Evolutionary conservation across 2,888 invertebrate genomes (phyloP), one percentile per base, ranked within the genome.

Genomic region (Agrochola litura): DNA sequence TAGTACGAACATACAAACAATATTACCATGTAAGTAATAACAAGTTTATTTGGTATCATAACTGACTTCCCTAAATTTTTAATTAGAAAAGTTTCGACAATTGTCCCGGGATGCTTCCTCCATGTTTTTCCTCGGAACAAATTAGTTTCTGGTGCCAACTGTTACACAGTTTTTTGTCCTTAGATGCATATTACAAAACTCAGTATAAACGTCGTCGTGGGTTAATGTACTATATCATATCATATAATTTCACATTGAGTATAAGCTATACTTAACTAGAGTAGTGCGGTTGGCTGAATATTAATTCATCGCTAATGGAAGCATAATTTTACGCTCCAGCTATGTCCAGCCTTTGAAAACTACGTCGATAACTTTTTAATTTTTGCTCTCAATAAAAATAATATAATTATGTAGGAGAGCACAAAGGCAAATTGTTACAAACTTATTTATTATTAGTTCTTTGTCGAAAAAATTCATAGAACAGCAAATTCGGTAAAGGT

Each of bases 71-170:
- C 58, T 19, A 22, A 66, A 63, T 22, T 12, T 46, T 58, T 81
- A 83, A 85, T 76, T 76, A 76, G 82, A 19, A 81, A 81, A 84
- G 54, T 82, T 73, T 12, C 12, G 16, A 71, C 67, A 56, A 64
- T 49, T 19, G 63, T 63, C 67, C 43, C 43, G 54, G 63, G 63
- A 58, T 16, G 52, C 46, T 61, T 14, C 14, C 54, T 37, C 73
- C n/a, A 8, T 63, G 82, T 74, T 82, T 79, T 79, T 73, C 61
- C 67, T 49, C 25, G 22, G 25, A n/a, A 43, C 46, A 60, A 80
- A 81, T 82, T 84, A 84, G 81, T 81, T 72, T n/a, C 19, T 65
- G 72, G 61, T 43, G 70, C 70, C 64, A 81, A 71, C 71, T 68
- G 77, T 46, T 73, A 73, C 61, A 46, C n/a, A 25, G 19, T 67